These are phyloP conservation scores for Rhinogobius similis DNA, from an alignment of 2,113 vertebrate genomes.

Conservation along the genomic window DNA sequence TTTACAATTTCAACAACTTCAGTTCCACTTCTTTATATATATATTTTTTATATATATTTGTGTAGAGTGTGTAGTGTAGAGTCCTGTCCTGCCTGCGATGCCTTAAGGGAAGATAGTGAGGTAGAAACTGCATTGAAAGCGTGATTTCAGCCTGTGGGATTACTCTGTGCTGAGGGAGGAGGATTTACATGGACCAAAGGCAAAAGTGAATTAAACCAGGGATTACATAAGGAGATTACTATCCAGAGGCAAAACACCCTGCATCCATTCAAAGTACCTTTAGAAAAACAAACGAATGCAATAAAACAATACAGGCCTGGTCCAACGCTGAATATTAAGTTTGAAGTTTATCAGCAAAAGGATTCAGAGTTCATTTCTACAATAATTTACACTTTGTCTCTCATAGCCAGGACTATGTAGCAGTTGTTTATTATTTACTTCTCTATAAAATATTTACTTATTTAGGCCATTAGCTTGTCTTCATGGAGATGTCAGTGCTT, in stretches of 20 bases:
- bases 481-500: no score
- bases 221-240: slow-evolving; percentile 43
- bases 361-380: no score
- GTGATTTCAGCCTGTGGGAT: slow-evolving; percentile 24
- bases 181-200: slow-evolving; percentile 7
- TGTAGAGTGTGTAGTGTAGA: background rate
- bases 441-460: no score
- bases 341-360: no score
- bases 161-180: slow-evolving; percentile 2
- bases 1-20: background rate
- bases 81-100: background rate
- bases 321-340: background rate
- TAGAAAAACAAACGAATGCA: background rate
- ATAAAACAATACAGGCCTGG: background rate
- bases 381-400: background rate
- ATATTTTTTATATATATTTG: background rate
- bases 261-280: background rate
- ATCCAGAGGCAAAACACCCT: slow-evolving; percentile 2
- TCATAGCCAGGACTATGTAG: no score
- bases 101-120: background rate
- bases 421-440: no score
- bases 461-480: no score
- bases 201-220: slow-evolving; percentile 36
- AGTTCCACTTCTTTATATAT: background rate
- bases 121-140: background rate